Conservation (phyloP, 1,140 invertebrate species). For the Ceratina japonica region DNA sequence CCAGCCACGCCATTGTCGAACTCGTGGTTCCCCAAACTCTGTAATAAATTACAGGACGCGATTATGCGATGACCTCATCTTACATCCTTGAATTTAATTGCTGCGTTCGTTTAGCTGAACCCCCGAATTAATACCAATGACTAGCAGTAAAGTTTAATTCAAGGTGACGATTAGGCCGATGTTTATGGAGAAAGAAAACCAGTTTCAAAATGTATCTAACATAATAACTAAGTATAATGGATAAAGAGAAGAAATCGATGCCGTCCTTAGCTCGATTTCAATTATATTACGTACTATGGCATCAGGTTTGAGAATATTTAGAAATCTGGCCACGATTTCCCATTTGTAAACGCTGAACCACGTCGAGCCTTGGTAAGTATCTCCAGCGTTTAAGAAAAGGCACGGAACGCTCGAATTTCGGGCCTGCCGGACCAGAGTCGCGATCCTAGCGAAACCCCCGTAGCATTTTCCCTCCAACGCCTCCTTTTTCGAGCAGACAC, state of each 20-base stretch:
- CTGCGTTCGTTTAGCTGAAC: not conserved
- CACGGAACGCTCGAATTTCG: conserved; percentile 55
- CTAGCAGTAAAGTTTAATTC: too few relatives aligned
- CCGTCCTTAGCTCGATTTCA: not conserved
- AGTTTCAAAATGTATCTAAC: too few relatives aligned
- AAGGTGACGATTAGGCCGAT: too few relatives aligned
- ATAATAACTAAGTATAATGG: too few relatives aligned
- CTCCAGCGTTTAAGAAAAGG: conserved; percentile 88
- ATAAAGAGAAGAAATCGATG: too few relatives aligned
- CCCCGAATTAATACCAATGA: not conserved
- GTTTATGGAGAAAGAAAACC: too few relatives aligned
- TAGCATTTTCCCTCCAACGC: conserved; percentile 83
- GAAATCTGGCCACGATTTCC: conserved; percentile 86
- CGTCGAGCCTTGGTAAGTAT: conserved; percentile 92
- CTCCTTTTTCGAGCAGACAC: conserved; percentile 82
- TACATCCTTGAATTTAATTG: not conserved
- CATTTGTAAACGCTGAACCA: conserved; percentile 91
- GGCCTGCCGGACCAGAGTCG: conserved; percentile 80
- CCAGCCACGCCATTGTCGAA: conserved; percentile 91
- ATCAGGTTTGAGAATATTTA: conserved; percentile 89
- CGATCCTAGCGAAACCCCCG: conserved; percentile 90
- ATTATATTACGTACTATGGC: conserved; percentile 86
- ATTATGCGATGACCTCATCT: not conserved
- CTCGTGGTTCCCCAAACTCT: conserved; percentile 97
- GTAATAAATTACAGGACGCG: conserved; percentile 30